phyloP scores from a whole-genome alignment of 1,140 invertebrate genomes.

The Drosophila repletoides region DNA sequence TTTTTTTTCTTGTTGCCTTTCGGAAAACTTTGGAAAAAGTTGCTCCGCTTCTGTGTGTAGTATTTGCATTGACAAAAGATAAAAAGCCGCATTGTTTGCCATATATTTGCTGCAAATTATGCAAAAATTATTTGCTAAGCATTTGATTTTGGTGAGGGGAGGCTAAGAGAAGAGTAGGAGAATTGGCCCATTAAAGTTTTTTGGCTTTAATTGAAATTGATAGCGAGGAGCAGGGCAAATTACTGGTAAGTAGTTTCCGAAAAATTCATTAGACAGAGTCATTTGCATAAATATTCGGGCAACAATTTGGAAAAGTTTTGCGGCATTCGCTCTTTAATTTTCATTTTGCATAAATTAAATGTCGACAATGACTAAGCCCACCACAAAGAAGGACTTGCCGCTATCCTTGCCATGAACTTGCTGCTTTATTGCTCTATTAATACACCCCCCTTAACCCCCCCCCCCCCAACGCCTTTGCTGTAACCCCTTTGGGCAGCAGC shows the following conservation, averaged over 20 bases:
- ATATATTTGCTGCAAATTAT: slow-evolving; percentile 57
- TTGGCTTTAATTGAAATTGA: slow-evolving; percentile 60
- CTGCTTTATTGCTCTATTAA: slow-evolving; percentile 77
- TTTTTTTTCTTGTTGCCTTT: slow-evolving; percentile 52
- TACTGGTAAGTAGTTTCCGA: slow-evolving; percentile 63
- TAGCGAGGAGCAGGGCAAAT: slow-evolving; percentile 38
- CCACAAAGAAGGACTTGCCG: slow-evolving; percentile 23
- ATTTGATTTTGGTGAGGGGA: not conserved
- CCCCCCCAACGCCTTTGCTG: no score
- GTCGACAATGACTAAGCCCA: slow-evolving; percentile 56
- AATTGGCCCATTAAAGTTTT: not conserved
- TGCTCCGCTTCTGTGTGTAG: slow-evolving; percentile 19
- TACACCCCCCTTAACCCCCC: no score
- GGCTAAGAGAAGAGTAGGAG: not conserved
- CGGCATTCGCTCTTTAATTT: slow-evolving; percentile 64
- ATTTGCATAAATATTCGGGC: slow-evolving; percentile 62
- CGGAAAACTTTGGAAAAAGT: slow-evolving; percentile 56
- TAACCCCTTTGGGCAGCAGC: slow-evolving; percentile 20
- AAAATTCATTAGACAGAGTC: slow-evolving; percentile 62
- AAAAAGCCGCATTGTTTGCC: slow-evolving; percentile 57
- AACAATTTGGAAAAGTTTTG: slow-evolving; percentile 43
- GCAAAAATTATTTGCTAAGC: slow-evolving; percentile 52
- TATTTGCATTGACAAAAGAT: slow-evolving; percentile 39
- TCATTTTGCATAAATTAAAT: slow-evolving; percentile 78
- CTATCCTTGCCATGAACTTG: slow-evolving; percentile 62